phyloP scores from a whole-genome alignment of 2,797 vertebrate genomes.

The Chrosomus eos region DNA sequence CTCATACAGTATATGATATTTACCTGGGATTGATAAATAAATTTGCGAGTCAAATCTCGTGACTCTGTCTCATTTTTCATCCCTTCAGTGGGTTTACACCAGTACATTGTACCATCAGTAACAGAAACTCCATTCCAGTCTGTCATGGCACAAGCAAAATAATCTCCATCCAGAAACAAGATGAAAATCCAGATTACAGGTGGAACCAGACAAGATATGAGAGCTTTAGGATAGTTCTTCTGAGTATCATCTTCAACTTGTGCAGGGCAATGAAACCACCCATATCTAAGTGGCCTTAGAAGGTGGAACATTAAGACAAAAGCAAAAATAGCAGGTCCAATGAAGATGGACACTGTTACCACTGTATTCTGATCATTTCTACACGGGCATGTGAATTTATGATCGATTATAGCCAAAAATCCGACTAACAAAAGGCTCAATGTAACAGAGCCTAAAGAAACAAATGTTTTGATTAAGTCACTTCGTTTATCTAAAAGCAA shows the following conservation, averaged over 20 bases:
- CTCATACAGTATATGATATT: neutral
- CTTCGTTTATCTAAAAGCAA: neutral
- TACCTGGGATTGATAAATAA: neutral
- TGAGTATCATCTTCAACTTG: neutral
- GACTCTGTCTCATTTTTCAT: neutral
- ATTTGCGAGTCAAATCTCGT: neutral
- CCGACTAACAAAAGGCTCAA: neutral
- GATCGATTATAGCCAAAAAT: neutral
- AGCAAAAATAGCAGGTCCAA: neutral
- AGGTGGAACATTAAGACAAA: neutral
- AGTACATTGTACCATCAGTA: neutral
- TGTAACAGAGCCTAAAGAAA: neutral
- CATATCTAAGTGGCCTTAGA: neutral
- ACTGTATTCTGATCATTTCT: neutral
- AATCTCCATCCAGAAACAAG: neutral
- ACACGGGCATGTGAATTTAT: neutral
- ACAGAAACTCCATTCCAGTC: neutral
- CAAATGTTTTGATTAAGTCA: rapidly evolving
- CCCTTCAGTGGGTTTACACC: neutral
- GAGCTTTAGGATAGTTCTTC: neutral
- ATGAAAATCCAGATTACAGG: neutral
- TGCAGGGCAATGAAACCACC: neutral
- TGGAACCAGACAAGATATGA: neutral
- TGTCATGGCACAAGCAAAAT: neutral
- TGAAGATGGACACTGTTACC: neutral